Evolutionary conservation across 2,797 vertebrate genomes (phyloP), one percentile per base, ranked within the genome.

Genomic region (Anabacerthia variegaticeps): DNA sequence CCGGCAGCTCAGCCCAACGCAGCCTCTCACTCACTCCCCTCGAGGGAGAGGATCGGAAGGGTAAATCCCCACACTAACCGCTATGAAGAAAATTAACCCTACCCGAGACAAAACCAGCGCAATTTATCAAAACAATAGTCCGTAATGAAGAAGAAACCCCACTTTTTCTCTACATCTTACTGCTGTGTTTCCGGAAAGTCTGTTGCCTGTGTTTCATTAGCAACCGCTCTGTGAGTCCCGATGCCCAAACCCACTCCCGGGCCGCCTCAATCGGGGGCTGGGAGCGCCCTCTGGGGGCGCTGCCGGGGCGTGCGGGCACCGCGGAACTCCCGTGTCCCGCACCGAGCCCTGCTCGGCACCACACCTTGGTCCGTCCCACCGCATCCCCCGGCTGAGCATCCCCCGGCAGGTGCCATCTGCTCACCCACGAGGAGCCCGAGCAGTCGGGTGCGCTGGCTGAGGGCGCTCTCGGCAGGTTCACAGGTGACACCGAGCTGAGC

Each of bases 211-310:
- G 37, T 12, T 4, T 21, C 36, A 2, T 1, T 2, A 32, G 18
- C 30, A 4, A 24, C 14, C 30, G 3, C 4, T 9, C 2, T 1
- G 72, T 18, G 22, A 2, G 14, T 1, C 5, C 10, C 18, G 32
- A 9, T 1, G 5, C 2, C 30, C 5, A 15, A 19, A 15, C 22
- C 49, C 26, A 17, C 0, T 21, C 11, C 20, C 7, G 7, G 5
- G 30, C 20, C 56, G 34, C 12, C 30, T 1, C 94, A 80, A 92
- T 89, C 36, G 88, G 97, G 37, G 14, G 94, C 93, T 5, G 77
- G 28, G 91, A 61, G 93, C 89, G 97, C 98, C 98, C 97, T 97
- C 97, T 98, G 88, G 66, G 58, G 98, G 97, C 56, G 1, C 39
- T 4, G 48, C 62, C 23, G 58, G 34, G 6, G 7, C 19, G 1